Base-by-base conservation (phyloP, 2,797 vertebrate genomes). In the Pantherophis vulpinus region DNA sequence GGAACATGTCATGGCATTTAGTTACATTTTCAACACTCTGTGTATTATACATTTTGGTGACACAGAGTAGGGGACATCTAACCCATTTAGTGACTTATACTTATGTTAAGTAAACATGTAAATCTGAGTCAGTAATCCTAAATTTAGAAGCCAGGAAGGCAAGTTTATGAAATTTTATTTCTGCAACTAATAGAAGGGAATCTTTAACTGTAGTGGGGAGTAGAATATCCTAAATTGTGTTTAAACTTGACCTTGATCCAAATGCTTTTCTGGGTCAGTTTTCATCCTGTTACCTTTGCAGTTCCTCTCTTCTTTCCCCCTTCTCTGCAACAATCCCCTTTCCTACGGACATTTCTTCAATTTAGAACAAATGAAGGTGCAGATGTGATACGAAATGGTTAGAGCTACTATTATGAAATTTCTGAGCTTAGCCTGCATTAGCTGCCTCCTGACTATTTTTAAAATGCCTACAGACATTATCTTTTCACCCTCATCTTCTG, bases 391-490 rank as follows among this genome's bases (percentile, higher is more conserved):
- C 58, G 25, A 63, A 20, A 83, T 47, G 58, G 23, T 89, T 83
- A 42, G 54, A 54, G 32, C 42, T 90, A n/a, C 70, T 58, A 87
- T 86, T 56, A 14, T 37, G 51, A 83, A 23, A 6, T 6, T 16
- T 70, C 47, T 14, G 32, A 32, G 0, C 12, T 74, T 32, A 56
- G 74, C 60, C 83, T 90, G 74, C 90, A 58, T 63, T 89, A 93
- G 59, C 59, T 93, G 93, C 58, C 18, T 47, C 6, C 61, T 13
- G 27, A 89, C 59, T 89, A 87, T 89, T 93, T 93, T 88, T 29
- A 86, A 93, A 93, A 86, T 89, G 60, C 58, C 70, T 88, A 66
- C 58, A 91, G 87, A 89, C 59, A 27, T 66, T 92, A 87, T 91
- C 89, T 87, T 91, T 92, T 66, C 91, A 42, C 59, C 89, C 37